phyloP scores from a whole-genome alignment of 2,797 vertebrate genomes.

The Craterocephalus amniculus region DNA sequence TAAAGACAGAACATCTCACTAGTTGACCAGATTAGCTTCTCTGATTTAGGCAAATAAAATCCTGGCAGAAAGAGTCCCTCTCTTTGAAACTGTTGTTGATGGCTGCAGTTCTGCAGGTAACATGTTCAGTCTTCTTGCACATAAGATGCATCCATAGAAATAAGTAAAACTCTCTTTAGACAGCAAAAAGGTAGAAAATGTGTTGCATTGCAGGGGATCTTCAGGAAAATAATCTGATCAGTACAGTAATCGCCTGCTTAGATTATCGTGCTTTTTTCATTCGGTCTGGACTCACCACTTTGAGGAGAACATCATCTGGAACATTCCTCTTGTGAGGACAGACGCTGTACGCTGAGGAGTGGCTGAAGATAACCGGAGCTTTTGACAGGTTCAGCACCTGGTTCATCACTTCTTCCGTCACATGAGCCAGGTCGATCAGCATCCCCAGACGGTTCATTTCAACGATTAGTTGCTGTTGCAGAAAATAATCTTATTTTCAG shows the following conservation, averaged over 20 bases:
- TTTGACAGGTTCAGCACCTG: slow-evolving; percentile 80
- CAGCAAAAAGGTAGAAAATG: background rate
- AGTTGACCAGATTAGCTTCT: too few species aligned
- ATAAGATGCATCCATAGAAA: background rate
- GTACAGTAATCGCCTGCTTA: background rate
- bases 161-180: too few species aligned
- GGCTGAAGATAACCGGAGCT: slow-evolving; percentile 95
- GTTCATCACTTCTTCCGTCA: slow-evolving; percentile 86
- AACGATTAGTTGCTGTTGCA: slow-evolving; percentile 80
- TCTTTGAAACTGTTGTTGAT: too few species aligned
- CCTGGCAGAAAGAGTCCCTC: background rate
- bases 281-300: slow-evolving; percentile 84
- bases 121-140: too few species aligned
- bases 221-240: background rate
- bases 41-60: background rate
- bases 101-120: too few species aligned
- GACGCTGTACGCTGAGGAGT: slow-evolving; percentile 88
- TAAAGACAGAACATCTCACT: background rate
- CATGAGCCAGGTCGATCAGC: slow-evolving; percentile 93
- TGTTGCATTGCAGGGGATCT: background rate
- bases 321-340: slow-evolving; percentile 87
- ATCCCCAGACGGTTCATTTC: slow-evolving; percentile 97
- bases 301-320: slow-evolving; percentile 86
- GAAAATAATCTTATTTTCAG: background rate
- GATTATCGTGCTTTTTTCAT: background rate